Base-by-base conservation (phyloP, 2,888 invertebrate genomes). In the Dryobotodes eremita region DNA sequence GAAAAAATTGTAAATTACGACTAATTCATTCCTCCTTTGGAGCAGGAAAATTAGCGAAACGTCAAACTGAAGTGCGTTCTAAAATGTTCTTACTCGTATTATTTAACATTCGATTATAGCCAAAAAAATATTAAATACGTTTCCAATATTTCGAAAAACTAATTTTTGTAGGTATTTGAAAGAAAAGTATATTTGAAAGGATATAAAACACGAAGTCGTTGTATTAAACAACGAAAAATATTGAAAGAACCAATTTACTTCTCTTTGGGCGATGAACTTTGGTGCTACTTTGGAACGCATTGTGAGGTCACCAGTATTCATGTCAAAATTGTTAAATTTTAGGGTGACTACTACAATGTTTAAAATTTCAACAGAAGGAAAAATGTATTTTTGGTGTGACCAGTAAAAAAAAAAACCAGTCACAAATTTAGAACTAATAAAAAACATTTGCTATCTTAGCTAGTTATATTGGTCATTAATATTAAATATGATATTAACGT, bases 1-100 rank as follows among this genome's bases (percentile, higher is more conserved):
- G 78, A 89, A 89, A 91, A 82, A 87, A 89, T 90, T 90, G 89
- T 89, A 85, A 83, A 92, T 93, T 94, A 93, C 95, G 95, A 92
- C 95, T 94, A 92, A 94, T 92, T 94, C 94, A 93, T 90, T 90
- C 83, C 89, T 88, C 88, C 59, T 82, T 59, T 50, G 23, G 11
- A 68, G 74, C 80, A 88, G 80, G 83, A 87, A 89, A 89, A 88
- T 85, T 84, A 76, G 65, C 75, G 69, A 85, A 80, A 83, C 78
- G 89, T 86, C 88, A 89, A 88, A 84, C 65, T 66, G 11, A 64
- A 48, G 74, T 74, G 23, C 71, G 86, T 86, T 85, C 71, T 57
- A 13, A 85, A 69, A 71, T 68, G 0, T 62, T 79, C 5, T 6
- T 48, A 0, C 3, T n/a, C 55, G 0, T 11, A 17, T 55, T 4